Evolutionary conservation across 2,113 vertebrate genomes (phyloP).

Genomic region (Columba livia): DNA sequence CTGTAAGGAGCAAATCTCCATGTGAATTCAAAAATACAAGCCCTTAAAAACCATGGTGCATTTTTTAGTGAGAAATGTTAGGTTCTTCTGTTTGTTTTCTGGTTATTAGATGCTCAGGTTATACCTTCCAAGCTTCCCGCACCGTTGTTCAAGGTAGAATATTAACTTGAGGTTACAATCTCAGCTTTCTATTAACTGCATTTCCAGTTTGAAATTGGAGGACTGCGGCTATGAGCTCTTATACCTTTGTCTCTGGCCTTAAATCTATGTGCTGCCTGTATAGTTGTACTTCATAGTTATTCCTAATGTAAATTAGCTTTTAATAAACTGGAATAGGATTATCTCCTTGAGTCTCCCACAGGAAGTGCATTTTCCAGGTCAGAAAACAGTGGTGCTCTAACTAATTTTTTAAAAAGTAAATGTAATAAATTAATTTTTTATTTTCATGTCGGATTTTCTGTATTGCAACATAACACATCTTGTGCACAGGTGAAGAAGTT

Average conservation of each 20-base stretch:
- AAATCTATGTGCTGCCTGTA: not conserved
- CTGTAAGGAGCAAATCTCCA: not conserved
- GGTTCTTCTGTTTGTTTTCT: not conserved
- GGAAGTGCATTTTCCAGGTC: not conserved
- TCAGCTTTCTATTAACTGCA: slow-evolving; percentile 11
- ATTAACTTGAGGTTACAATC: slow-evolving; percentile 18
- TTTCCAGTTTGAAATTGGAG: not conserved
- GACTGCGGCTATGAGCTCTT: not conserved
- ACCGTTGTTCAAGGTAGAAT: rapidly evolving
- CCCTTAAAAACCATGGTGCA: not conserved
- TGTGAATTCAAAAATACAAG: not conserved
- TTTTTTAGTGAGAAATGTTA: not conserved
- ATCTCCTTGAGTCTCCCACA: not conserved
- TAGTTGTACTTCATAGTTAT: not conserved
- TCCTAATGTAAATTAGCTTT: slow-evolving; percentile 13
- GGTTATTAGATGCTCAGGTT: not conserved
- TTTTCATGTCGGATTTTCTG: not conserved
- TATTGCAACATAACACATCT: not conserved
- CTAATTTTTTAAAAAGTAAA: not conserved
- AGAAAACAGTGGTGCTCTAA: not conserved
- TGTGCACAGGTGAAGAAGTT: not conserved
- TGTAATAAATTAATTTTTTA: not conserved
- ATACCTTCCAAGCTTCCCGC: not conserved
- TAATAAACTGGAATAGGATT: not conserved
- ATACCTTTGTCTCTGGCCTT: not conserved